Evolutionary conservation across 2,888 invertebrate species (phyloP).

Genomic region (Chalcosyrphus nemorum): DNA sequence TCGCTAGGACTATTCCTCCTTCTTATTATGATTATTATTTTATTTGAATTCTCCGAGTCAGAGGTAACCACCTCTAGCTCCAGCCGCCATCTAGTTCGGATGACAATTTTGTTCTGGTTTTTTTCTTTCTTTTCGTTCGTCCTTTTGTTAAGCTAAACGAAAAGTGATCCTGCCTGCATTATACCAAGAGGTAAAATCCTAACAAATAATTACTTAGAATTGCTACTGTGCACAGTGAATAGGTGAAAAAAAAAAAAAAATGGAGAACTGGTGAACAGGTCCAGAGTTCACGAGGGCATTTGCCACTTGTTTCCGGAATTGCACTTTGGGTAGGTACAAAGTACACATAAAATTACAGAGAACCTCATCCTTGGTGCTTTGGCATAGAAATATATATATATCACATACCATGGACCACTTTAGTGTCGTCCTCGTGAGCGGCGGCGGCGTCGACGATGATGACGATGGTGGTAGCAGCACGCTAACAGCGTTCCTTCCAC

Average conservation of each 20-base stretch:
- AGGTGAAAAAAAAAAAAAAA: conserved; percentile 13
- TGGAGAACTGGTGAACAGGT: conserved; percentile 47
- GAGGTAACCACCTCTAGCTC: neutral
- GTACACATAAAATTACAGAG: conserved; percentile 50
- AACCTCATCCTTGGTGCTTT: neutral
- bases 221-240: conserved; percentile 27
- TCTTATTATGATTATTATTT: conserved; percentile 67
- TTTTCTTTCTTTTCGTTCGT: conserved; percentile 5
- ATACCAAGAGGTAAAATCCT: neutral
- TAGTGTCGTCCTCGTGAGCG: conserved; percentile 20
- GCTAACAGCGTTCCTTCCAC: conserved; percentile 33
- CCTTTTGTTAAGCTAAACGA: neutral
- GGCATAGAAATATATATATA: conserved; percentile 28
- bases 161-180: conserved; percentile 21
- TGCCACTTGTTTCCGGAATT: conserved; percentile 55
- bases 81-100: neutral
- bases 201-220: conserved; percentile 56
- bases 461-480: neutral
- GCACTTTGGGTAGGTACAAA: conserved; percentile 61
- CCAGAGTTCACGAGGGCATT: conserved; percentile 44
- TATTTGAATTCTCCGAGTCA: conserved; percentile 49
- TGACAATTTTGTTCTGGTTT: too few species aligned
- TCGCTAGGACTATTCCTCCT: neutral
- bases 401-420: conserved; percentile 22
- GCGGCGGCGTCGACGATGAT: neutral